phyloP scores from a whole-genome alignment of 2,113 vertebrate genomes.

The Spermophilus dauricus region DNA sequence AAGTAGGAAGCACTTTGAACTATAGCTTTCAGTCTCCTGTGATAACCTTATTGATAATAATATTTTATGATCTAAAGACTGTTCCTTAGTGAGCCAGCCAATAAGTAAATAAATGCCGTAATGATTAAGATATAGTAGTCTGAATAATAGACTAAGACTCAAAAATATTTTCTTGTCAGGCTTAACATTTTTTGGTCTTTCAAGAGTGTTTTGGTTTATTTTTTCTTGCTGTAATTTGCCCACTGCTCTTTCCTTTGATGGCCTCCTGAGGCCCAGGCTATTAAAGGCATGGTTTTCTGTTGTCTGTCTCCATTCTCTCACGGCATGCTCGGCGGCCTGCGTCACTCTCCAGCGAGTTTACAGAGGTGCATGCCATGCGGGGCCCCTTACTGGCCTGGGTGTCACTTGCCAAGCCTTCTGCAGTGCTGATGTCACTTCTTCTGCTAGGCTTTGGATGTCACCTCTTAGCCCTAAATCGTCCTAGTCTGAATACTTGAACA shows the following conservation, averaged over 20 bases:
- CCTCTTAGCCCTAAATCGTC: background rate
- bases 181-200: background rate
- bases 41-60: background rate
- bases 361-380: accelerated
- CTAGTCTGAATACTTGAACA: background rate
- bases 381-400: background rate
- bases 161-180: background rate
- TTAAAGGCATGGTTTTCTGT: background rate
- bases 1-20: background rate
- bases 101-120: background rate
- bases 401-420: background rate
- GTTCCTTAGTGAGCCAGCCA: background rate
- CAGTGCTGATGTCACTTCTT: background rate
- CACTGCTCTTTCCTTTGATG: background rate
- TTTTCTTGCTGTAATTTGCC: background rate
- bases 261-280: background rate
- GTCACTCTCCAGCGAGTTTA: background rate
- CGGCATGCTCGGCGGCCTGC: accelerated
- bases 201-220: background rate
- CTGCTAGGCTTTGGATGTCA: accelerated
- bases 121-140: background rate
- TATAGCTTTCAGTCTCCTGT: background rate
- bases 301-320: background rate
- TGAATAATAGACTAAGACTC: background rate
- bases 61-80: background rate